Percentiles rank a stretch among this genome's conserved stretches.
Conservation (phyloP, 1,140 invertebrate genomes). For the Drosophila ficusphila region DNA sequence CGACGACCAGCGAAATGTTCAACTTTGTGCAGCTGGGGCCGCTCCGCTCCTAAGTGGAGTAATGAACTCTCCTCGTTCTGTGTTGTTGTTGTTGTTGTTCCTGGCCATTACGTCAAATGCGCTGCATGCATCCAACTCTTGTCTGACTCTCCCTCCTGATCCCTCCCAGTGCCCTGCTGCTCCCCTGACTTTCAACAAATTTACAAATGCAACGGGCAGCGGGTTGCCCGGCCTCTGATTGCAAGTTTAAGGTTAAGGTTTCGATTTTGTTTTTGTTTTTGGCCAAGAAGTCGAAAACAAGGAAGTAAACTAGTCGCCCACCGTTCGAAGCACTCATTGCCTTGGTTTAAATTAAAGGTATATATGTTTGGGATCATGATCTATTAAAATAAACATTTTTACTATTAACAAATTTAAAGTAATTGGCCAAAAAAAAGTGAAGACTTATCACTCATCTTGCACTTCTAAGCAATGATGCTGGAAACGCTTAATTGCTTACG, state of each 20-base stretch:
- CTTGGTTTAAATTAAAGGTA: not conserved
- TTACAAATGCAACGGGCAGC: constrained; percentile 48
- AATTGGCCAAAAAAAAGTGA: too few species aligned
- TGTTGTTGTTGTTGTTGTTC: constrained; percentile 24
- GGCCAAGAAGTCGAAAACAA: constrained; percentile 46
- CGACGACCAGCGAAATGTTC: constrained; percentile 36
- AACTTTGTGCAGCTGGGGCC: constrained; percentile 70
- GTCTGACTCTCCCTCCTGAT: constrained; percentile 23
- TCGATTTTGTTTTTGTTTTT: constrained; percentile 65
- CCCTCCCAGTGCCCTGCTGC: constrained; percentile 19
- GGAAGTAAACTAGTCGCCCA: constrained; percentile 63
- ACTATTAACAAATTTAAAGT: too few species aligned
- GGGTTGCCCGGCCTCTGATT: constrained; percentile 33
- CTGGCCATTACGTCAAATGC: constrained; percentile 56
- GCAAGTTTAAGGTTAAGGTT: constrained; percentile 80
- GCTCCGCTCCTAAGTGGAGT: constrained; percentile 71
- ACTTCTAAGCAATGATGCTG: too few species aligned
- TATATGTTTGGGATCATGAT: constrained; percentile 3
- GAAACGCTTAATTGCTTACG: too few species aligned
- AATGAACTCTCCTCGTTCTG: constrained; percentile 65
- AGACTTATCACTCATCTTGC: too few species aligned
- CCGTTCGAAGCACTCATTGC: constrained; percentile 26
- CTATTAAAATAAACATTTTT: too few species aligned
- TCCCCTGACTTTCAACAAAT: constrained; percentile 62
- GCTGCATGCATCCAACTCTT: constrained; percentile 55